Base-by-base conservation (phyloP, 2,797 vertebrate species). In the Anomalospiza imberbis region DNA sequence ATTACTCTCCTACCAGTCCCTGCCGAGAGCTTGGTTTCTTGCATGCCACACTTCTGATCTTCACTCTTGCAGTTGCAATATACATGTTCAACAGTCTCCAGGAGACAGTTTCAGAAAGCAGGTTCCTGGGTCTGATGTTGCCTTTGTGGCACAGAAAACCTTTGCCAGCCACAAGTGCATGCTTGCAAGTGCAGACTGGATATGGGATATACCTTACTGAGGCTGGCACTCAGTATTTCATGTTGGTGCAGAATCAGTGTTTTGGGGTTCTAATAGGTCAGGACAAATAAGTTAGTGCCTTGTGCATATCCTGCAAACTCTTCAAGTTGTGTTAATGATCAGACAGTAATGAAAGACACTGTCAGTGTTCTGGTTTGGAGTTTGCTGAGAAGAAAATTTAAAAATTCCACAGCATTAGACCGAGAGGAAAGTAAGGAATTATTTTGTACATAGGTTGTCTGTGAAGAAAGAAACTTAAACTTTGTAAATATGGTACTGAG, bases 121-220 rank as follows among this genome's bases (percentile, higher is more conserved):
- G 66, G 34, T 42, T 57, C 88, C 42, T 71, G 63, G 70, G 36
- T 75, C 61, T 95, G 42, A 21, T 38, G 50, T 60, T 89, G 88
- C 58, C 80, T 96, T 95, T 38, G 8, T 96, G 85, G 79, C 51
- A 72, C n/a, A 65, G 70, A 94, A 81, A 93, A 92, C 58, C 61
- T 95, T 95, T 85, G 50, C 70, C 70, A 86, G 88, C 62, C 61
- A 83, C 79, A 65, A 74, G 48, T 0, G 3, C 48, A 82, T 42
- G 62, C n/a, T 72, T n/a, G 65, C 2, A 2, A 71, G 54, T 57
- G 82, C 58, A 26, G 3, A 76, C 26, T 45, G 81, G 66, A 80
- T 47, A 18, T 24, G 75, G 17, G 67, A 26, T 89, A 85, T 92
- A 87, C 72, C 50, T 85, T 2, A 47, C 83, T 22, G 45, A 32